Conservation (phyloP, 2,888 invertebrate species). For the Melanostoma mellinum region DNA sequence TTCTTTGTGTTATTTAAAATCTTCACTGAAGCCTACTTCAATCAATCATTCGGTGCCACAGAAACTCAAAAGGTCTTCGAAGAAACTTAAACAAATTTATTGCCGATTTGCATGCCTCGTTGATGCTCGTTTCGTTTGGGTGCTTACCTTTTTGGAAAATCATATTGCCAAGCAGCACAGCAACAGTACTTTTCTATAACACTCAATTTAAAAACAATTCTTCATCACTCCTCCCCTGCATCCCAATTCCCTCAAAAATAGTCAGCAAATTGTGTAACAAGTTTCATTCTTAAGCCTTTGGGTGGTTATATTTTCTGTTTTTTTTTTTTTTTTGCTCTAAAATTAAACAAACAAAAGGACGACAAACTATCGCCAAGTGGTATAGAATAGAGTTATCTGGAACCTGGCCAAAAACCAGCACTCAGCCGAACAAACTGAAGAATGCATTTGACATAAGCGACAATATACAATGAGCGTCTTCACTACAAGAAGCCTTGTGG, state of each 20-base stretch:
- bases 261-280: conserved; percentile 34
- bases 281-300: not conserved
- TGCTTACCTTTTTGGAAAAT: conserved; percentile 43
- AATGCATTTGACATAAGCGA: conserved; percentile 33
- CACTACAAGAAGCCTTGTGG: conserved; percentile 18
- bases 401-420: conserved; percentile 47
- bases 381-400: conserved; percentile 10
- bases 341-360: conserved; percentile 53
- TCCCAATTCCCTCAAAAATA: not conserved
- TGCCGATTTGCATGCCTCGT: conserved; percentile 53
- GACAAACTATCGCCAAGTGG: conserved; percentile 6
- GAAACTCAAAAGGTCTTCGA: not conserved
- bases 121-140: conserved; percentile 30
- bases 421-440: conserved; percentile 29
- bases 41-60: conserved; percentile 34
- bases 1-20: too few species aligned
- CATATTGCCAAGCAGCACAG: conserved; percentile 31
- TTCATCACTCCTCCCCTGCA: not conserved
- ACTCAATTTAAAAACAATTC: conserved; percentile 42
- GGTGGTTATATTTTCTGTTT: too few species aligned
- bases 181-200: conserved; percentile 15
- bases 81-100: conserved; percentile 37
- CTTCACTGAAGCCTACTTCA: not conserved
- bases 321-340: not conserved
- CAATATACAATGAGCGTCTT: conserved; percentile 1